Evolutionary conservation across 2,113 vertebrate genomes (phyloP), one percentile per base, ranked within the genome.

Genomic region (Plectropomus leopardus): DNA sequence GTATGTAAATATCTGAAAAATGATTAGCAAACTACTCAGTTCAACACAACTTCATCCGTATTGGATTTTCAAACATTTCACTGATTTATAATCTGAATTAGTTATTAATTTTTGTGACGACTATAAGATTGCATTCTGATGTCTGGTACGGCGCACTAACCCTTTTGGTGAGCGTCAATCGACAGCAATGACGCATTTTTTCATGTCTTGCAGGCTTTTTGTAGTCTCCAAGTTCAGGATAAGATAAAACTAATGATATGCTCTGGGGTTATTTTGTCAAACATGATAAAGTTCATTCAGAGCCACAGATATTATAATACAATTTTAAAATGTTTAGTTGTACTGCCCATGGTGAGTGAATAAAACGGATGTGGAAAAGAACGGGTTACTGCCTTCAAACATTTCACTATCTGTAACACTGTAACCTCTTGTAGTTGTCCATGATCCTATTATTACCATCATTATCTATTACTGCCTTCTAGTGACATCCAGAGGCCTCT

Each of bases 401-500:
- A n/a, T 45, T 3, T 1, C 28, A 19, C 16, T 3, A 21, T 9
- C 42, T 17, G 44, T 13, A 19, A 1, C n/a, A 70, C 44, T 66
- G 26, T 23, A 51, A 73, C n/a, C 4, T 65, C 16, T 47, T 68
- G 2, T 21, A 28, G 9, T 4, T 57, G 63, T 36, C 34, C 0
- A 58, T 64, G 30, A 17, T 44, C 26, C 26, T 14, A 28, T 11
- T 30, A 19, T 7, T 42, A 3, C 13, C 36, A 45, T 54, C 15
- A 4, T 55, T 26, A 61, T 24, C 28, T 72, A 42, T 24, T 57
- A 47, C 47, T 36, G 34, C 17, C 44, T 53, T 42, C 34, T 60
- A 68, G 14, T 48, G 32, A 73, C 50, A 65, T 60, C 17, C 47
- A 55, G 78, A 74, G 55, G 7, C 28, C 53, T 64, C 69, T 60